Evolutionary conservation across 2,888 invertebrate species (phyloP), one percentile per base, ranked within the genome.

Genomic region (Mesochorus sp.): DNA sequence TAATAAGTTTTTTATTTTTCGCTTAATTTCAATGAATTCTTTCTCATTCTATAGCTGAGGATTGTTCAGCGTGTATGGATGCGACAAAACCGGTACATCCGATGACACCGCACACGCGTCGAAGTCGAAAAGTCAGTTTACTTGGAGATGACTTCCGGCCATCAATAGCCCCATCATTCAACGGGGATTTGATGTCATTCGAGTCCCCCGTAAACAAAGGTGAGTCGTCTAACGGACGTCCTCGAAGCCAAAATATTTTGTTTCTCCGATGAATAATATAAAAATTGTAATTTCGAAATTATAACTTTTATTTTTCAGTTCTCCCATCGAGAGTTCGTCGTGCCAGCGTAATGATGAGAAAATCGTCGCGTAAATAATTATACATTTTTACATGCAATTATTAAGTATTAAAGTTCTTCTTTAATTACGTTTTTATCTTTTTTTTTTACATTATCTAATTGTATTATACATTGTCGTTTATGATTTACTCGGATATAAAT

Each of bases 101-200:
- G 6, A 34, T 76, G 67, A 85, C 85, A 39, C 85, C 87, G 0
- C 62, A 83, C 19, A 3, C 64, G 21, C 80, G 66, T 59, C 76
- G 80, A 2, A 80, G 64, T 28, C 80, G 47, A 28, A 81, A 66
- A 49, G 28, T 81, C 4, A 81, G 78, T 55, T 70, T 79, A 5
- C 55, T 79, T 6, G 80, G 70, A 24, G 51, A 47, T 0, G 17
- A 17, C 57, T 37, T 21, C 49, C 47, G 21, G 47, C 61, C 66
- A 44, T 28, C 62, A 31, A n/a, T 34, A 44, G 24, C 44, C 1
- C 21, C 49, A 10, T 26, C 39, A 5, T 1, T 47, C n/a, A 28
- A 53, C 42, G 67, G 68, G n/a, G 76, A 81, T 37, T 55, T 81
- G 34, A 80, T 68, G 26, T 76, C 68, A 1, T 82, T 42, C 44